Base-by-base conservation (phyloP, 2,888 invertebrate genomes). In the Ophion costatus region DNA sequence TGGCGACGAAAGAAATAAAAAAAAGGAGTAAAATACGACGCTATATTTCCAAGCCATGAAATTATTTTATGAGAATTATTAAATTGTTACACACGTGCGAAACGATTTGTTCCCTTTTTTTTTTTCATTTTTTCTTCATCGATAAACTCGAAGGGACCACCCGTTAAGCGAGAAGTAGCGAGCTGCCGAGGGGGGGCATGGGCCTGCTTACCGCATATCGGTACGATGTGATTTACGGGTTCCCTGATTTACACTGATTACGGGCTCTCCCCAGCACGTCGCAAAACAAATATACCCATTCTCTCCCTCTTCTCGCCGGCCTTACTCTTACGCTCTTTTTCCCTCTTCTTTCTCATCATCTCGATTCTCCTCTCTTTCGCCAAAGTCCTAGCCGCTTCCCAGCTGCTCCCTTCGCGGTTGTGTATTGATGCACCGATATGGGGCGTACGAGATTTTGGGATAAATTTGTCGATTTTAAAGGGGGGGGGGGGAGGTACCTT, bases 231-330 rank as follows among this genome's bases (percentile, higher is more conserved):
- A 93, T 93, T 93, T 93, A 93, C 93, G 93, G 90, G 92, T 92
- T 91, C 92, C 91, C 93, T 93, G 93, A 93, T 93, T 93, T 93
- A 93, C 93, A 92, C 93, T 93, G 93, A 93, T 93, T 93, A 93
- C 92, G 91, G 91, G 91, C 91, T 90, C 90, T 91, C 90, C 91
- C 90, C 90, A 90, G 89, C 89, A 90, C 90, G 90, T 91, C 90
- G 91, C 91, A 92, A 92, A 92, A 92, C 91, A 93, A 93, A 93
- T 91, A 93, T 89, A 89, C 89, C 90, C 87, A 82, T 85, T 87
- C 87, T 87, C 87, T 79, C 82, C 84, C 69, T 78, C 69, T 64
- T 57, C 71, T 29, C 64, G 20, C 33, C 64, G n/a, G 29, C 67
- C 69, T 73, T 82, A 56, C 57, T 73, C 20, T 11, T 66, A 69